Conservation (phyloP, 1,140 invertebrate species). For the Zaprionus taronus region DNA sequence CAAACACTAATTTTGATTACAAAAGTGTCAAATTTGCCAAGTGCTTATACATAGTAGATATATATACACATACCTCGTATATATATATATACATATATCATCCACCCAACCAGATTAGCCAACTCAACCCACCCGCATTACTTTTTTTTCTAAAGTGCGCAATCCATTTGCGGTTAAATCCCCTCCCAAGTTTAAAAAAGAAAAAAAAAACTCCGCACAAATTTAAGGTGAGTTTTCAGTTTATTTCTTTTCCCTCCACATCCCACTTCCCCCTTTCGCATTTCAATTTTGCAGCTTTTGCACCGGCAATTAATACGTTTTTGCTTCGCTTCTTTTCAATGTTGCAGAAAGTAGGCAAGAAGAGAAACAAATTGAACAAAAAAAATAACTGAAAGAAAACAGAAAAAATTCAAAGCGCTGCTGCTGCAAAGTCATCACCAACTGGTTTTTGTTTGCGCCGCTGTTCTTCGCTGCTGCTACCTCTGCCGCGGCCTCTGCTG, state of each 20-base stretch:
- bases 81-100: background rate
- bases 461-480: background rate
- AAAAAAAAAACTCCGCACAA: slow-evolving; percentile 23
- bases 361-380: slow-evolving; percentile 12
- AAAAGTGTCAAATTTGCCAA: slow-evolving; percentile 38
- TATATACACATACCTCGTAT: slow-evolving; percentile 27
- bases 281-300: slow-evolving; percentile 24
- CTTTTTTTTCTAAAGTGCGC: slow-evolving; percentile 52
- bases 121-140: slow-evolving; percentile 44
- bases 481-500: background rate
- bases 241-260: background rate
- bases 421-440: slow-evolving; percentile 35
- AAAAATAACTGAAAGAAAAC: slow-evolving; percentile 24
- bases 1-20: slow-evolving; percentile 20
- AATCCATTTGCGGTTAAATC: slow-evolving; percentile 37
- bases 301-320: slow-evolving; percentile 17
- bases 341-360: slow-evolving; percentile 27
- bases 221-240: slow-evolving; percentile 38
- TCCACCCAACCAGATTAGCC: slow-evolving; percentile 22
- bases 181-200: background rate
- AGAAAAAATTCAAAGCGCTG: slow-evolving; percentile 20
- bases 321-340: slow-evolving; percentile 35
- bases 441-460: slow-evolving; percentile 50
- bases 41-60: slow-evolving; percentile 29
- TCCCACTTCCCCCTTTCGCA: background rate